phyloP scores from a whole-genome alignment of 2,113 vertebrate genomes.

The Carassius gibelio region DNA sequence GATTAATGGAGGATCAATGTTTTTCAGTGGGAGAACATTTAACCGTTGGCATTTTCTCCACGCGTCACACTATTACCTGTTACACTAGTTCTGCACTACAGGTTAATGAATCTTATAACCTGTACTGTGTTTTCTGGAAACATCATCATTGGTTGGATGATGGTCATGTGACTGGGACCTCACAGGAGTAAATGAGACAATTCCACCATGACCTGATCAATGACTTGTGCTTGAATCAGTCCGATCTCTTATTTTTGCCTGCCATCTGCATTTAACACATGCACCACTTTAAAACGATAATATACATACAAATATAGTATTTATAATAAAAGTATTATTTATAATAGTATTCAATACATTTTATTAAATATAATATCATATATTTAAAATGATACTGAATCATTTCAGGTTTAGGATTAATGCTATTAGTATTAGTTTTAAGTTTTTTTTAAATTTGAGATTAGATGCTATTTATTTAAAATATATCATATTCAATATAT shows the following conservation, averaged over 20 bases:
- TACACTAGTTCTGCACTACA: not conserved
- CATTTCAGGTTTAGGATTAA: no score
- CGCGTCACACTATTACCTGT: not conserved
- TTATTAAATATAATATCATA: no score
- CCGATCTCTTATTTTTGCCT: not conserved
- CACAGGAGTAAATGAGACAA: not conserved
- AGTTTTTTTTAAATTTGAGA: no score
- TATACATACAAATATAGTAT: no score
- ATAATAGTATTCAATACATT: no score
- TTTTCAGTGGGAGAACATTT: not conserved
- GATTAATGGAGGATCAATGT: not conserved
- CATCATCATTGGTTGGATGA: not conserved
- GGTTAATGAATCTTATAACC: not conserved
- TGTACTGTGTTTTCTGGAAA: not conserved
- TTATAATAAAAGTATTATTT: no score
- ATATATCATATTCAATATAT: no score
- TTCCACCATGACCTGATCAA: not conserved
- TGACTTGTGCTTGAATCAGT: not conserved
- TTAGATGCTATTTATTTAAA: no score
- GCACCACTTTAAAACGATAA: no score
- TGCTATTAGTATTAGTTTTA: no score
- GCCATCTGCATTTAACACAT: not conserved
- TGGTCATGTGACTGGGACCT: not conserved
- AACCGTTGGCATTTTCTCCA: not conserved
- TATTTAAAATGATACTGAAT: no score